Evolutionary conservation across 2,113 vertebrate species (phyloP).

Genomic region (Caloenas nicobarica): DNA sequence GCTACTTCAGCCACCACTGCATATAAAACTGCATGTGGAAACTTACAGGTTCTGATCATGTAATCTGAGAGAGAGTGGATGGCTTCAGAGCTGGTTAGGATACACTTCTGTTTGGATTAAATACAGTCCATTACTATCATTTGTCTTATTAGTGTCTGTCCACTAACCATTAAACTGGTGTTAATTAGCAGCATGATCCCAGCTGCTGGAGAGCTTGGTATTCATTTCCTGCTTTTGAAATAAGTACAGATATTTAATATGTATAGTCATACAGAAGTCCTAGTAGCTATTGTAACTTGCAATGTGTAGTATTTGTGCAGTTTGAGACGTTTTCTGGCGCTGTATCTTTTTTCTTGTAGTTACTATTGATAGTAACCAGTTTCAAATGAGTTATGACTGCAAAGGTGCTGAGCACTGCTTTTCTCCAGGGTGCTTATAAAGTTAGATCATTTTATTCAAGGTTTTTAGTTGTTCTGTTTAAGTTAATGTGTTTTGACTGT

Average conservation of each 20-base stretch:
- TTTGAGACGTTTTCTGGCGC: neutral
- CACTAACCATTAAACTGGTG: neutral
- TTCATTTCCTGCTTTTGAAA: neutral
- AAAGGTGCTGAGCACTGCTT: neutral
- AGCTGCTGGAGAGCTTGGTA: neutral
- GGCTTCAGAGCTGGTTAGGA: neutral
- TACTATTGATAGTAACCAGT: neutral
- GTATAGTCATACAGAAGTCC: neutral
- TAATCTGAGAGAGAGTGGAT: neutral
- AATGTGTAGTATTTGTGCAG: neutral
- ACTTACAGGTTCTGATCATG: neutral
- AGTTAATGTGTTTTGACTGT: neutral
- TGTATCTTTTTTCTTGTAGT: neutral
- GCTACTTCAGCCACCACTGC: accelerated
- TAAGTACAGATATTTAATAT: neutral
- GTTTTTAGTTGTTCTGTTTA: neutral
- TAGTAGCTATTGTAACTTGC: neutral
- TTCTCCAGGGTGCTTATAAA: neutral
- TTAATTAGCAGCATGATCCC: neutral
- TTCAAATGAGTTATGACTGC: neutral
- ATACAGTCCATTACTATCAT: neutral
- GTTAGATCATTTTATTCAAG: neutral
- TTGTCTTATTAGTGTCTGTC: neutral
- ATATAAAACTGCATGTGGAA: neutral
- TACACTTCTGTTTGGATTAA: neutral